Conservation (phyloP, 2,113 vertebrate genomes). For the Lagopus muta region DNA sequence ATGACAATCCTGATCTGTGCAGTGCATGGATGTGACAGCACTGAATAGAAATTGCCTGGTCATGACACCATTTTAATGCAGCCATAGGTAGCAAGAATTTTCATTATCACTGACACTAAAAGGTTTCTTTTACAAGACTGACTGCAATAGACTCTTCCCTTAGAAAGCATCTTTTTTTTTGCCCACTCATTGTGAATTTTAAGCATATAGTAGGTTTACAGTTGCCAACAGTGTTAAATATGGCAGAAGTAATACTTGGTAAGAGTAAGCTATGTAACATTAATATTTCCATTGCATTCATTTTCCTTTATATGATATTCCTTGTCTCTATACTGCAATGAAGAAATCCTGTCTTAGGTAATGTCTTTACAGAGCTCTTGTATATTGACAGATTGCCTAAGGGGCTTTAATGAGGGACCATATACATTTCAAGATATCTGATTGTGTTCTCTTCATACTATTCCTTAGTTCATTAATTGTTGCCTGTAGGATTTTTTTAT, state of each 20-base stretch:
- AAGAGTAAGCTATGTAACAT: neutral
- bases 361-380: neutral
- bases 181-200: conserved; percentile 53
- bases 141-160: conserved; percentile 46
- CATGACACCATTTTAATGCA: conserved; percentile 67
- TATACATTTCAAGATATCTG: neutral
- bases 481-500: neutral
- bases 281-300: conserved; percentile 15
- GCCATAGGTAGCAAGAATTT: conserved; percentile 57
- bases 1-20: conserved; percentile 2
- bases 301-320: conserved; percentile 17
- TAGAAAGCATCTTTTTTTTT: conserved; percentile 37
- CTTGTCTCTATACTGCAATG: neutral
- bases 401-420: conserved; percentile 4
- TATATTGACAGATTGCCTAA: neutral
- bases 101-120: conserved; percentile 66
- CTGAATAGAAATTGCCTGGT: conserved; percentile 67
- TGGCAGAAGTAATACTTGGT: conserved; percentile 29
- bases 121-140: conserved; percentile 51
- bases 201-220: conserved; percentile 31
- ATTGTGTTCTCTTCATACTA: neutral
- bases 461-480: neutral
- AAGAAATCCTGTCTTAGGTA: conserved; percentile 7
- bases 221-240: conserved; percentile 29
- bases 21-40: conserved; percentile 31